These are phyloP conservation scores for Chaenogobius annularis DNA, from an alignment of 2,113 vertebrate species.

Conservation along the genomic window DNA sequence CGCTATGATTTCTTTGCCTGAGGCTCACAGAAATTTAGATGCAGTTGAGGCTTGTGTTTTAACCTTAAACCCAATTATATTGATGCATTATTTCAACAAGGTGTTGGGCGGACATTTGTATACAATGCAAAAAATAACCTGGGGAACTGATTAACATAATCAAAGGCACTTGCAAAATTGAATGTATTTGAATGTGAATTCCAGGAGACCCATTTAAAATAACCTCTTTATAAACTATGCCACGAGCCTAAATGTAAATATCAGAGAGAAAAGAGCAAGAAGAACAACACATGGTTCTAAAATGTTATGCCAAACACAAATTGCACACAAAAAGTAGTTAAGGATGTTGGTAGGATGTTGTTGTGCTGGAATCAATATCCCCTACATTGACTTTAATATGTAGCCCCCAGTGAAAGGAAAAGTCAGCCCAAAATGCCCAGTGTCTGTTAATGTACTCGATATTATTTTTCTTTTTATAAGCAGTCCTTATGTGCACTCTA, in stretches of 20 bases:
- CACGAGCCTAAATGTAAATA: neutral
- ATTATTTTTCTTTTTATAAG: neutral
- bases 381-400: slow-evolving; percentile 26
- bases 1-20: slow-evolving; percentile 10
- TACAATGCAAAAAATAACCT: neutral
- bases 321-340: slow-evolving; percentile 17
- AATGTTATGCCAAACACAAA: slow-evolving; percentile 35
- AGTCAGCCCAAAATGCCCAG: neutral
- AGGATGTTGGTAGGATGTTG: neutral
- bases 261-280: neutral
- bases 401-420: slow-evolving; percentile 1
- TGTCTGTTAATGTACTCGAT: neutral
- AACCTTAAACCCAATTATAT: slow-evolving; percentile 19
- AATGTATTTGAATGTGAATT: neutral
- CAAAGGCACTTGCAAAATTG: neutral
- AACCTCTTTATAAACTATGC: neutral
- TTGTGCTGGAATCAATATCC: slow-evolving; percentile 26
- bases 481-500: neutral
- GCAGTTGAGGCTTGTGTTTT: neutral
- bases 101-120: neutral
- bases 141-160: neutral
- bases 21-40: slow-evolving; percentile 15
- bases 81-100: neutral
- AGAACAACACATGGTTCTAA: slow-evolving; percentile 12
- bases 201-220: neutral